Conservation (phyloP, 2,888 invertebrate species). For the Atethmia centrago region DNA sequence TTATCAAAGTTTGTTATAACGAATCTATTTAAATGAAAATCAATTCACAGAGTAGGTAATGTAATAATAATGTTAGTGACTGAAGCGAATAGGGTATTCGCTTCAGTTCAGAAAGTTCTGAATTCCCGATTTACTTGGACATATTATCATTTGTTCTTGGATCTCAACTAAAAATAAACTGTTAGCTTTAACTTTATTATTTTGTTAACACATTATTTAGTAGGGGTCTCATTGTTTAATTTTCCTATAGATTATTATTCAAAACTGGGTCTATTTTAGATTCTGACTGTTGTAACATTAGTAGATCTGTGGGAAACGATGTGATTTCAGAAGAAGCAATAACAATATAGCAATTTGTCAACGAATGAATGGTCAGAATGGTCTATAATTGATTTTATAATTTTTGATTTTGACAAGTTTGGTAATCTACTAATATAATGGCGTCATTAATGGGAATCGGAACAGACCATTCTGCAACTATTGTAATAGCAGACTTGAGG, state of each 20-base stretch:
- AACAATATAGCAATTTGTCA: not conserved
- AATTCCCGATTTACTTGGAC: slow-evolving; percentile 18
- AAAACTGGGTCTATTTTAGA: not conserved
- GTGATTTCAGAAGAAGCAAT: not conserved
- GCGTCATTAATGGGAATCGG: too few species aligned
- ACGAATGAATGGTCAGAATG: too few species aligned
- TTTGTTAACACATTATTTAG: slow-evolving; percentile 16
- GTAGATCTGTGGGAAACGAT: not conserved
- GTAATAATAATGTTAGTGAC: slow-evolving; percentile 12
- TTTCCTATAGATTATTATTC: not conserved
- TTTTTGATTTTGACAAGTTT: too few species aligned
- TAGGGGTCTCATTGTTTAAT: slow-evolving; percentile 1
- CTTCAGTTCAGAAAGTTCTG: slow-evolving; percentile 25
- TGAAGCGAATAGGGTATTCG: too few species aligned
- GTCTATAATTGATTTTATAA: too few species aligned
- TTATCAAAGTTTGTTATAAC: slow-evolving; percentile 4
- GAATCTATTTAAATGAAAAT: slow-evolving; percentile 3
- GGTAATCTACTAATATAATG: too few species aligned
- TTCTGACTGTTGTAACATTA: not conserved
- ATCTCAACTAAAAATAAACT: slow-evolving; percentile 14
- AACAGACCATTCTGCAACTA: too few species aligned
- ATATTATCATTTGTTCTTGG: slow-evolving; percentile 25
- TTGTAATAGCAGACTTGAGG: too few species aligned
- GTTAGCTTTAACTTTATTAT: slow-evolving; percentile 4
- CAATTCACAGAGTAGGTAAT: slow-evolving; percentile 10